Conservation (phyloP, 1,140 invertebrate genomes). For the Papilio machaon region DNA sequence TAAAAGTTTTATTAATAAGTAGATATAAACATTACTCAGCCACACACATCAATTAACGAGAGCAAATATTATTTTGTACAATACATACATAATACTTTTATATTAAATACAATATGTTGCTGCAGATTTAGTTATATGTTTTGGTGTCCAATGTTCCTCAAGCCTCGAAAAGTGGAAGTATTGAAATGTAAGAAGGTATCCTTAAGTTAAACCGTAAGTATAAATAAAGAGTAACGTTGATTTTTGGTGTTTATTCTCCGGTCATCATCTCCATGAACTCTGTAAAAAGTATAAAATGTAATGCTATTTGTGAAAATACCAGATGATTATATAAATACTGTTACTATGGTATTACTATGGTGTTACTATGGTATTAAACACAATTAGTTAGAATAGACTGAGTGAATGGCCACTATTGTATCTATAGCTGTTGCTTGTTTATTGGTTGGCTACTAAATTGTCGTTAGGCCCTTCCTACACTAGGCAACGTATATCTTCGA, state of each 20-base stretch:
- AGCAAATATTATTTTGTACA: constrained; percentile 74
- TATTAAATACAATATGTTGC: constrained; percentile 48
- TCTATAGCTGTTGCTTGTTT: not conserved
- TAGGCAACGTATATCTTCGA: no score
- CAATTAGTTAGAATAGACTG: no score
- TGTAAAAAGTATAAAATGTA: constrained; percentile 82
- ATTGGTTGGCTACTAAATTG: not conserved
- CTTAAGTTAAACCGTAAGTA: constrained; percentile 68
- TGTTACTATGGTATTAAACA: not conserved
- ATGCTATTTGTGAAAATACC: not conserved
- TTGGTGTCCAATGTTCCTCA: constrained; percentile 63
- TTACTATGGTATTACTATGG: not conserved
- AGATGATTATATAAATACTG: not conserved
- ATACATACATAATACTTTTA: constrained; percentile 74
- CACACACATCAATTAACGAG: constrained; percentile 77
- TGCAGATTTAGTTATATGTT: constrained; percentile 42
- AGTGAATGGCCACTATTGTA: no score
- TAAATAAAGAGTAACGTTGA: constrained; percentile 64
- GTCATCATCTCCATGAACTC: constrained; percentile 99
- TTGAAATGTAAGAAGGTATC: constrained; percentile 64
- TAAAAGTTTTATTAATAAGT: constrained; percentile 80
- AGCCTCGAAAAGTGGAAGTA: constrained; percentile 72
- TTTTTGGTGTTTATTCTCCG: constrained; percentile 87
- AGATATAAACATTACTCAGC: constrained; percentile 77
- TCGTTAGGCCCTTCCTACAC: not conserved